Conservation (phyloP, 1,140 invertebrate genomes). For the Drosophila jambulina region DNA sequence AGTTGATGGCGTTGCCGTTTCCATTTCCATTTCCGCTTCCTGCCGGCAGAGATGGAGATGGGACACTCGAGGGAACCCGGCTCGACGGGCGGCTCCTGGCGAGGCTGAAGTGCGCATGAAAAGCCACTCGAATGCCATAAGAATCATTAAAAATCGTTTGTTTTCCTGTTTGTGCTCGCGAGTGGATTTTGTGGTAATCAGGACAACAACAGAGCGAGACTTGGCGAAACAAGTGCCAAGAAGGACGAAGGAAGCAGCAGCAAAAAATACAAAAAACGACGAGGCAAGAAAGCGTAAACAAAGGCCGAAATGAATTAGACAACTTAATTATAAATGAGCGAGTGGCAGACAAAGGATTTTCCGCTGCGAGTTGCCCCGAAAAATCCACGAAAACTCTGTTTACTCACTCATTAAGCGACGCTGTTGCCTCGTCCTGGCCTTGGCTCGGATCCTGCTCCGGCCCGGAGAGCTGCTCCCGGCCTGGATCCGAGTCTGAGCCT, state of each 20-base stretch:
- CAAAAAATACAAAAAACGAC: constrained; percentile 12
- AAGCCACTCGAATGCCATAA: constrained; percentile 81
- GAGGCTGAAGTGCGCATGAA: constrained; percentile 74
- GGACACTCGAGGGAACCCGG: constrained; percentile 21
- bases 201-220: constrained; percentile 58
- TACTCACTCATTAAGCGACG: constrained; percentile 75
- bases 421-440: constrained; percentile 2
- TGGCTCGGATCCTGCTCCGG: not conserved
- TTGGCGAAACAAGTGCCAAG: constrained; percentile 57
- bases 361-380: constrained; percentile 50
- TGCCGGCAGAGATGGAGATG: constrained; percentile 14
- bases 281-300: constrained; percentile 56
- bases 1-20: constrained; percentile 72
- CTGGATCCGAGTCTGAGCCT: not conserved
- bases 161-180: constrained; percentile 53
- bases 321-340: constrained; percentile 84
- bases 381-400: constrained; percentile 61
- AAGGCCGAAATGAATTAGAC: constrained; percentile 81
- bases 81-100: constrained; percentile 18
- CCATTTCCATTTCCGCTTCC: constrained; percentile 76
- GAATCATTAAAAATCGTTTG: constrained; percentile 82
- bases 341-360: constrained; percentile 73
- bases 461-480: not conserved
- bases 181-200: constrained; percentile 80
- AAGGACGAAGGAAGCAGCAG: constrained; percentile 2